phyloP scores from a whole-genome alignment of 2,888 invertebrate genomes.

The Cephus spinipes region DNA sequence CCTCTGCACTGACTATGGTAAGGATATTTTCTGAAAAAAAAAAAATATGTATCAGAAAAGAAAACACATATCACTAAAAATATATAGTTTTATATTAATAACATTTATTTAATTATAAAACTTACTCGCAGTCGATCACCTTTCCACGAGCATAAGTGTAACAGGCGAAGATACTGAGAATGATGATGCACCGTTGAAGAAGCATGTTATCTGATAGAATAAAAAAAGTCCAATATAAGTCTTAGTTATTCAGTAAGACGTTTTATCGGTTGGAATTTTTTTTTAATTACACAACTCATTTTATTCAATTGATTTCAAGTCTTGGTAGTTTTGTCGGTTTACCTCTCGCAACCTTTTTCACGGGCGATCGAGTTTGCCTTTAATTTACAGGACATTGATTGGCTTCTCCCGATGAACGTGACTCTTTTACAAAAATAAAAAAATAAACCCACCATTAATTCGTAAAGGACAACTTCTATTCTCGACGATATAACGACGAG shows the following conservation, averaged over 20 bases:
- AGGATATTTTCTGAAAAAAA: conserved; percentile 26
- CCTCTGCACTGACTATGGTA: conserved; percentile 36
- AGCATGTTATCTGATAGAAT: conserved; percentile 40
- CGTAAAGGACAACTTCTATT: neutral
- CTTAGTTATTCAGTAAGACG: neutral
- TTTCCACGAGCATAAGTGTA: conserved; percentile 30
- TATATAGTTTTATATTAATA: neutral
- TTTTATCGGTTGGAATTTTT: neutral
- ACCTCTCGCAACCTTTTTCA: neutral
- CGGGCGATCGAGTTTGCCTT: neutral
- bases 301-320: neutral
- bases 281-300: neutral
- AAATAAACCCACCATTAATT: neutral
- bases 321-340: neutral
- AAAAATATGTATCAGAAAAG: neutral
- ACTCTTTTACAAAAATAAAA: neutral
- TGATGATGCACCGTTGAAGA: conserved; percentile 36
- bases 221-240: neutral
- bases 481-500: neutral
- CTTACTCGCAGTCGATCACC: conserved; percentile 41
- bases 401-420: neutral
- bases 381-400: neutral
- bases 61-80: neutral
- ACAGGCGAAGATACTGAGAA: conserved; percentile 39
- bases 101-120: conserved; percentile 9